Percentiles rank a stretch among this genome's conserved stretches.
These are phyloP conservation scores for Synanthedon andrenaeformis DNA, from an alignment of 2,888 invertebrate genomes.

Conservation along the genomic window DNA sequence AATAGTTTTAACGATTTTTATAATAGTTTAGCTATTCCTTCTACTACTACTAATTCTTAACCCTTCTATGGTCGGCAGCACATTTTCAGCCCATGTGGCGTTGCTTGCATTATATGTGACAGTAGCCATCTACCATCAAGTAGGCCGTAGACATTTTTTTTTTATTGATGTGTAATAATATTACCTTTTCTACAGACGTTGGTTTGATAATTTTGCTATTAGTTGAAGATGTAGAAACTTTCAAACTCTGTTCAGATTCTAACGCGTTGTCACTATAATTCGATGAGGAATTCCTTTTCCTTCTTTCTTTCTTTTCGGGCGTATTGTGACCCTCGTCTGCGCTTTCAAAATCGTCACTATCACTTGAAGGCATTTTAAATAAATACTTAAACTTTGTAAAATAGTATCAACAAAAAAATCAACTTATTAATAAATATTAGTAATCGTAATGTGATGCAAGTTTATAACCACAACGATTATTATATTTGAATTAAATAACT, in stretches of 20 bases:
- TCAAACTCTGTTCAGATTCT: conserved; percentile 18
- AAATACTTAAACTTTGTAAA: background rate
- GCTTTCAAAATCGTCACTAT: conserved; percentile 82
- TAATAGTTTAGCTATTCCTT: no score
- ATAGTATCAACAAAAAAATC: background rate
- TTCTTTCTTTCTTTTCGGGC: conserved; percentile 41
- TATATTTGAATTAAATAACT: no score
- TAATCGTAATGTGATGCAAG: background rate
- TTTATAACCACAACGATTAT: background rate
- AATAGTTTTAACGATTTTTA: no score
- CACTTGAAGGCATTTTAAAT: conserved; percentile 74
- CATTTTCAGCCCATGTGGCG: no score
- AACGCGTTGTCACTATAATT: conserved; percentile 47
- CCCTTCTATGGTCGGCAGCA: no score
- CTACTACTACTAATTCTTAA: no score
- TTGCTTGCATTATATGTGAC: no score
- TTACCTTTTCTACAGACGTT: background rate
- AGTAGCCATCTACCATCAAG: no score
- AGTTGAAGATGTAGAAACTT: background rate
- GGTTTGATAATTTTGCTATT: background rate
- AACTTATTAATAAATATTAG: background rate
- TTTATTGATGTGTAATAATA: no score
- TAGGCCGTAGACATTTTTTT: no score
- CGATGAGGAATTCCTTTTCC: conserved; percentile 47
- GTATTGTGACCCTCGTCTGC: conserved; percentile 75